Percentiles rank a stretch among this genome's conserved stretches.
phyloP scores from a whole-genome alignment of 2,797 vertebrate genomes.

The Sebastes nivosus region DNA sequence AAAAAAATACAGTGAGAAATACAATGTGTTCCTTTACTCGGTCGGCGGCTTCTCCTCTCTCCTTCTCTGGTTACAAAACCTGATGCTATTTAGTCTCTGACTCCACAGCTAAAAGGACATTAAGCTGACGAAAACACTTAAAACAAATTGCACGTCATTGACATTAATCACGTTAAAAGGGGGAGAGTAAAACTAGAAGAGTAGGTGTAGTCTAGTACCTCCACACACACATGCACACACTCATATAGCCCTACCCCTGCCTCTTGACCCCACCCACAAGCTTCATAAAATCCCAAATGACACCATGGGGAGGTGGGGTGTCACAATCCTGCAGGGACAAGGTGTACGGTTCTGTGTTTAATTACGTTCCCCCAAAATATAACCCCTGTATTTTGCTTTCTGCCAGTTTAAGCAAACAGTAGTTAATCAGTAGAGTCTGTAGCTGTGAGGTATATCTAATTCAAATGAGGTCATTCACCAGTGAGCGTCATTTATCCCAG shows the following conservation, averaged over 20 bases:
- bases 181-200: slow-evolving; percentile 21
- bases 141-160: slow-evolving; percentile 24
- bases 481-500: slow-evolving; percentile 49
- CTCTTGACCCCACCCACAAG: slow-evolving; percentile 10
- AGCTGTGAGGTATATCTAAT: slow-evolving; percentile 52
- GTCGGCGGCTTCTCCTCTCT: slow-evolving; percentile 27
- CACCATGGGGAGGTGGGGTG: neutral
- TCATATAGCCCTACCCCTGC: neutral
- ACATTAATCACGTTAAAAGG: slow-evolving; percentile 32
- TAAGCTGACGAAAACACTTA: slow-evolving; percentile 35
- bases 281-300: slow-evolving; percentile 25
- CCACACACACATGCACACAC: neutral
- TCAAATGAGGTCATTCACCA: slow-evolving; percentile 45
- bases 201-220: neutral
- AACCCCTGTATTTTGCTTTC: slow-evolving; percentile 20
- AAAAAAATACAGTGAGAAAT: slow-evolving; percentile 41
- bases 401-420: slow-evolving; percentile 39
- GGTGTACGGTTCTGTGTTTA: slow-evolving; percentile 16
- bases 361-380: slow-evolving; percentile 7
- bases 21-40: slow-evolving; percentile 46
- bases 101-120: slow-evolving; percentile 34
- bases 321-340: neutral
- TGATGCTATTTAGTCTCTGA: slow-evolving; percentile 33
- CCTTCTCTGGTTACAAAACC: slow-evolving; percentile 50
- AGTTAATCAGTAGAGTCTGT: slow-evolving; percentile 36